Evolutionary conservation across 2,888 invertebrate species (phyloP).

Genomic region (Spicauda simplicius): DNA sequence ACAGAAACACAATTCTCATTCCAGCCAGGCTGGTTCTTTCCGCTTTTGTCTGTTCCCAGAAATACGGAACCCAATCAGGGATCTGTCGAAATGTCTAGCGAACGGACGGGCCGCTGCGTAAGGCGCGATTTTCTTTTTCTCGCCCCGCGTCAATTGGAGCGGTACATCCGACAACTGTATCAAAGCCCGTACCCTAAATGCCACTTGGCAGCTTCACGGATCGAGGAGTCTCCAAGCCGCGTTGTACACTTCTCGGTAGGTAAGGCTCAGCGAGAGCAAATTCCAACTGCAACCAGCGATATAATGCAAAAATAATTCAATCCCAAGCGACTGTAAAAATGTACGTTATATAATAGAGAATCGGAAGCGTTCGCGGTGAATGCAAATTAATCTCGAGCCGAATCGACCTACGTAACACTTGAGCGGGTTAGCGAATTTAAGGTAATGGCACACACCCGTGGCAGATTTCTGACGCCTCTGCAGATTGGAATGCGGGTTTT

Average conservation of each 20-base stretch:
- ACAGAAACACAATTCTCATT: slow-evolving; percentile 35
- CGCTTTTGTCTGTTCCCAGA: slow-evolving; percentile 36
- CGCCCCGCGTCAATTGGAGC: slow-evolving; percentile 39
- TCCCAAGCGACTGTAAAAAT: slow-evolving; percentile 7
- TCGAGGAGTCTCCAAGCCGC: background rate
- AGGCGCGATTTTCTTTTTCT: slow-evolving; percentile 46
- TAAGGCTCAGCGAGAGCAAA: background rate
- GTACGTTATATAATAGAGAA: slow-evolving; percentile 24
- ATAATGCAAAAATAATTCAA: background rate
- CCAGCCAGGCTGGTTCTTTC: slow-evolving; percentile 27
- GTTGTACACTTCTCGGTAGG: slow-evolving; percentile 25
- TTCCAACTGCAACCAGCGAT: slow-evolving; percentile 7
- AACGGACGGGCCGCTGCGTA: slow-evolving; percentile 43
- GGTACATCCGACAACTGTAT: slow-evolving; percentile 37
- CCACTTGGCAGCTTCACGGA: slow-evolving; percentile 29
- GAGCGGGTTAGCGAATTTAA: slow-evolving; percentile 39
- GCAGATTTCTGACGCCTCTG: slow-evolving; percentile 16
- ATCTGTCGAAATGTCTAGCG: slow-evolving; percentile 47
- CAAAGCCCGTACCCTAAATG: slow-evolving; percentile 23
- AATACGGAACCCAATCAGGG: slow-evolving; percentile 46
- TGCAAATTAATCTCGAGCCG: slow-evolving; percentile 41
- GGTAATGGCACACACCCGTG: slow-evolving; percentile 29
- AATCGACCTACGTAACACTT: slow-evolving; percentile 40
- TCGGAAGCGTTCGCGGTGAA: slow-evolving; percentile 35
- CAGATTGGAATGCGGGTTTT: slow-evolving; percentile 36